A percentile compares a stretch with the other conserved stretches of the same genome.
These are phyloP conservation scores for Tragulus kanchil DNA, from an alignment of 2,113 vertebrate species.

Conservation along the genomic window DNA sequence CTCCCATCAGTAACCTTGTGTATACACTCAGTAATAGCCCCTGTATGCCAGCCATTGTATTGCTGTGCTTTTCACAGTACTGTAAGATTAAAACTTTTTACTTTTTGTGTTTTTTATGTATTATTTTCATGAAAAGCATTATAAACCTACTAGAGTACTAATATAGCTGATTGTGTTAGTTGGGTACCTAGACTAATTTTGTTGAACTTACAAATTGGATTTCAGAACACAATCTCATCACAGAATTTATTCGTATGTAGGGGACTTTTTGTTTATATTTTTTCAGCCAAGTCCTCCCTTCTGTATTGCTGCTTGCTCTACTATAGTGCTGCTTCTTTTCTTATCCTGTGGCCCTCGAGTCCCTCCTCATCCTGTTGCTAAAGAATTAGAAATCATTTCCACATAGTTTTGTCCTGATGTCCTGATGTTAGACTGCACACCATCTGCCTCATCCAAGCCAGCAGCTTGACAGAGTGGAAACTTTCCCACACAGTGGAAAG, in stretches of 20 bases:
- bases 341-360: neutral
- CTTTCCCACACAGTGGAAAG: neutral
- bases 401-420: neutral
- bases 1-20: neutral
- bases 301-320: neutral
- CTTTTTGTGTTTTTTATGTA: neutral
- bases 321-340: neutral
- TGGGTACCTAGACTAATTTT: neutral
- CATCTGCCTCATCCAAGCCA: neutral
- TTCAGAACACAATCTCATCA: neutral
- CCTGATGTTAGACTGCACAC: neutral
- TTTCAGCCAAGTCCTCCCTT: neutral
- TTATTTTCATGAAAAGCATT: neutral
- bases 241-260: neutral
- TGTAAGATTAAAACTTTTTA: neutral
- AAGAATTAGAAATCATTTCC: neutral
- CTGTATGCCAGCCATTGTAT: neutral
- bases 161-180: neutral
- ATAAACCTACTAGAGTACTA: neutral
- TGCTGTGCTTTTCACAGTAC: neutral
- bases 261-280: neutral
- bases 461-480: neutral
- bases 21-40: neutral
- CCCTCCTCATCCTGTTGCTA: neutral
- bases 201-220: neutral